These are phyloP conservation scores for Caerostris extrusa DNA, from an alignment of 1,140 invertebrate species.

Conservation along the genomic window DNA sequence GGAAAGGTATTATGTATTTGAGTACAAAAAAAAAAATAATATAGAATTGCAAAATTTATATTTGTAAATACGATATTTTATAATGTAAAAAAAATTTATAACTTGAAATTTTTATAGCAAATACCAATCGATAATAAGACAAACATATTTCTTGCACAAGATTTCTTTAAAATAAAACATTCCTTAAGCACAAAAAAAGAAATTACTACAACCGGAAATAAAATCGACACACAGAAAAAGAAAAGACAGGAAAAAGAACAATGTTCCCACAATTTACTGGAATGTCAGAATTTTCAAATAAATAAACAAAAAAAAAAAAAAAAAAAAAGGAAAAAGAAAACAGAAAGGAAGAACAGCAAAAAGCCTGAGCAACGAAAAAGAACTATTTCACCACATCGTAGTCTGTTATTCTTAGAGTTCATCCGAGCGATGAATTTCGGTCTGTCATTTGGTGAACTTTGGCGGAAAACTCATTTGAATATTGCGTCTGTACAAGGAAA, in stretches of 20 bases:
- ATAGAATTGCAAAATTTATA: too few relatives aligned
- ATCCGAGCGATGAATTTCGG: slow-evolving; percentile 44
- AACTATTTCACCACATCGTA: slow-evolving; percentile 36
- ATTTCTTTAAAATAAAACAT: not conserved
- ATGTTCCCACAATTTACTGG: slow-evolving; percentile 49
- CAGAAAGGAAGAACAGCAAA: not conserved
- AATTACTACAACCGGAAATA: not conserved
- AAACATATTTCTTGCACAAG: not conserved
- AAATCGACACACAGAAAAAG: not conserved
- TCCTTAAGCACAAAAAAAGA: not conserved
- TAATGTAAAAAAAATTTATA: not conserved
- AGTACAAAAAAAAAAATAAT: too few relatives aligned
- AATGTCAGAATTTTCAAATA: slow-evolving; percentile 38
- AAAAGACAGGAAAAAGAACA: not conserved
- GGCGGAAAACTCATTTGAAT: slow-evolving; percentile 55
- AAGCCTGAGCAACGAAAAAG: not conserved
- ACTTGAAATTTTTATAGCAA: not conserved
- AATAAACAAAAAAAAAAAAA: slow-evolving; percentile 34
- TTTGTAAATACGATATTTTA: too few relatives aligned
- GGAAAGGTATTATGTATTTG: too few relatives aligned
- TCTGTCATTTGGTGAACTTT: slow-evolving; percentile 5
- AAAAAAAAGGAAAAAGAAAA: too few relatives aligned
- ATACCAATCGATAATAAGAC: not conserved
- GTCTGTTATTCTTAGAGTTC: slow-evolving; percentile 53
- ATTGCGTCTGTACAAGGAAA: slow-evolving; percentile 46